Evolutionary conservation across 2,888 invertebrate species (phyloP).

Genomic region (Lasioglossum calceatum): DNA sequence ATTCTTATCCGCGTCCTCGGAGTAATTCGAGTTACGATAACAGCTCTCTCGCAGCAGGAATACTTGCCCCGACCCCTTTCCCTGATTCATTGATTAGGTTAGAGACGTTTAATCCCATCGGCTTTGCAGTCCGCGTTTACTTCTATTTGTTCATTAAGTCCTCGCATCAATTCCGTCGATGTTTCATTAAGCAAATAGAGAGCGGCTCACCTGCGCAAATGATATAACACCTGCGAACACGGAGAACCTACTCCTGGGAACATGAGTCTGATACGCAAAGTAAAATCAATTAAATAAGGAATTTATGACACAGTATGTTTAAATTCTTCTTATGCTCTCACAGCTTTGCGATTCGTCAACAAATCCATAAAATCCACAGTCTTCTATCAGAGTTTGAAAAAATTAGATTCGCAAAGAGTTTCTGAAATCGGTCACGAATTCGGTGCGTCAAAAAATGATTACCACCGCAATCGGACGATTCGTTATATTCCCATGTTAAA

Average conservation of each 20-base stretch:
- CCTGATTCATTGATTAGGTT: slow-evolving; percentile 6
- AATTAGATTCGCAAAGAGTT: no score
- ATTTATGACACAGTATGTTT: background rate
- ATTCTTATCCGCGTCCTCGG: slow-evolving; percentile 48
- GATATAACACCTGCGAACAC: background rate
- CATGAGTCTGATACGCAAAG: background rate
- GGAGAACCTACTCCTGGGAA: no score
- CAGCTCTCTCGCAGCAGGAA: slow-evolving; percentile 1
- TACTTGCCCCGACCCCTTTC: background rate
- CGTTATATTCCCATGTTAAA: background rate
- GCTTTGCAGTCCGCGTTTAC: background rate
- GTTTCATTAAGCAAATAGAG: background rate
- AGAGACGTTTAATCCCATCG: background rate
- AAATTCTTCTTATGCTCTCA: no score
- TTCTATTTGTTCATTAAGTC: background rate
- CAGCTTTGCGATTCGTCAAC: no score
- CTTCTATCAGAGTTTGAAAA: background rate
- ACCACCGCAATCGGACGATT: background rate
- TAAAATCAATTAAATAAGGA: background rate
- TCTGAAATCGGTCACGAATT: background rate
- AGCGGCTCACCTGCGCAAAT: background rate
- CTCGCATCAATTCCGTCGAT: background rate
- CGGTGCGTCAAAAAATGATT: background rate
- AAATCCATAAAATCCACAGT: background rate
- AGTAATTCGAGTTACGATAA: slow-evolving; percentile 61